Conservation (phyloP, 1,140 invertebrate genomes). For the Neodiprion pinetum region DNA sequence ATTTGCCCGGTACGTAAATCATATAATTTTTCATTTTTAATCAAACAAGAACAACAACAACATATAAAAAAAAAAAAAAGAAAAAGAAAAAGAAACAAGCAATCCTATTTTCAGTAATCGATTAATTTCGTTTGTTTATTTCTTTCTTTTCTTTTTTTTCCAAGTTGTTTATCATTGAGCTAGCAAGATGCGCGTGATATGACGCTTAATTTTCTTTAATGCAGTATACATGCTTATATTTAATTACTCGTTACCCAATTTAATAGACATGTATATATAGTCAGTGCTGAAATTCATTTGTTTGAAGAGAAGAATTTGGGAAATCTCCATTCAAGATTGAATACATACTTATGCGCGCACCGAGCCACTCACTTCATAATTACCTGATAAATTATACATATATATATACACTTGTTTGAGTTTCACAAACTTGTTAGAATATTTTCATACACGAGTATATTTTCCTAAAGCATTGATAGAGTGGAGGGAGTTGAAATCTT, state of each 20-base stretch:
- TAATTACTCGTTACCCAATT: too few species aligned
- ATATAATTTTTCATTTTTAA: constrained; percentile 57
- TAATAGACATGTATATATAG: constrained; percentile 21
- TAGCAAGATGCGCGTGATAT: too few species aligned
- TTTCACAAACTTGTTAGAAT: too few species aligned
- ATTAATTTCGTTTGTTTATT: not conserved
- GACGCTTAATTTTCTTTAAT: too few species aligned
- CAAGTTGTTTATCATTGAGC: constrained; percentile 26
- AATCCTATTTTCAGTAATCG: not conserved
- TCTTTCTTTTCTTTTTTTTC: constrained; percentile 24
- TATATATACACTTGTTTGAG: not conserved
- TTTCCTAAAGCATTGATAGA: too few species aligned
- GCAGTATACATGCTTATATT: too few species aligned
- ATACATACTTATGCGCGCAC: constrained; percentile 55
- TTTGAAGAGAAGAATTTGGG: too few species aligned
- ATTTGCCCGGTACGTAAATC: constrained; percentile 74
- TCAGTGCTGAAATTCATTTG: too few species aligned
- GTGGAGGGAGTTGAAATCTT: not conserved
- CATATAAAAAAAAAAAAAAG: constrained; percentile 4
- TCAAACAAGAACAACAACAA: constrained; percentile 10
- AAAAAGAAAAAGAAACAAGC: constrained; percentile 13
- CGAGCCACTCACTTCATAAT: constrained; percentile 52
- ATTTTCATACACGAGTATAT: not conserved
- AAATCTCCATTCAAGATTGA: too few species aligned
- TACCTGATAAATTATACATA: constrained; percentile 22